Evolutionary conservation across 1,140 invertebrate species (phyloP).

Genomic region (Cotesia vestalis): DNA sequence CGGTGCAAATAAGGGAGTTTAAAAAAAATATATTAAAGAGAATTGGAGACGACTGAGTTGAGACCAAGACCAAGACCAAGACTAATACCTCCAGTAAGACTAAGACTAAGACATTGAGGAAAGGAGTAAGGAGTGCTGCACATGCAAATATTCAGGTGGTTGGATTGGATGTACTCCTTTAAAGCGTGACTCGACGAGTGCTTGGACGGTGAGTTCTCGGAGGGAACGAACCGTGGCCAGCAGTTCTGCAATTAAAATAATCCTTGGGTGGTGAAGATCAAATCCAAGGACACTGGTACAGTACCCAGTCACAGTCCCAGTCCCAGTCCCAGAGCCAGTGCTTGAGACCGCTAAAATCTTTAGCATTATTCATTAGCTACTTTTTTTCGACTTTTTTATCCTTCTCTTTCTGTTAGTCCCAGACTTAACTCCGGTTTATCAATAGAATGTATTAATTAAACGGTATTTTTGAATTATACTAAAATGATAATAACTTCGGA

Average conservation of each 20-base stretch:
- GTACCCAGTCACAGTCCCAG: neutral
- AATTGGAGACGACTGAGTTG: conserved; percentile 12
- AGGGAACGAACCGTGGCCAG: neutral
- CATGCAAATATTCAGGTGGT: conserved; percentile 40
- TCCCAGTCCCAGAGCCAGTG: too few species aligned
- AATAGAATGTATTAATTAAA: too few species aligned
- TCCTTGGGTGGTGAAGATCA: conserved; percentile 7
- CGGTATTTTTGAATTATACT: too few species aligned
- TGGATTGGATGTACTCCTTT: neutral
- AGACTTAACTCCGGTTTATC: too few species aligned
- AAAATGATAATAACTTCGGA: too few species aligned
- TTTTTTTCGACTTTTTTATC: too few species aligned
- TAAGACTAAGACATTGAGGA: neutral
- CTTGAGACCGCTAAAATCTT: neutral
- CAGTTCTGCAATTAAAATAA: conserved; percentile 21
- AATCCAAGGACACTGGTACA: conserved; percentile 14
- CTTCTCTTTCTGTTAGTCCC: too few species aligned
- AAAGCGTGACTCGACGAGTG: conserved; percentile 13
- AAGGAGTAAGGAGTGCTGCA: neutral
- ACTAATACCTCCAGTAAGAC: too few species aligned
- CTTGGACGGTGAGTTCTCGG: neutral
- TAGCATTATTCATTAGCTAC: neutral
- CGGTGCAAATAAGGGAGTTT: conserved; percentile 44
- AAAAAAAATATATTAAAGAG: conserved; percentile 24
- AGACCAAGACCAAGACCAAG: neutral